These are phyloP conservation scores for Myoxocephalus aenaeus DNA, from an alignment of 2,797 vertebrate species.

Conservation along the genomic window DNA sequence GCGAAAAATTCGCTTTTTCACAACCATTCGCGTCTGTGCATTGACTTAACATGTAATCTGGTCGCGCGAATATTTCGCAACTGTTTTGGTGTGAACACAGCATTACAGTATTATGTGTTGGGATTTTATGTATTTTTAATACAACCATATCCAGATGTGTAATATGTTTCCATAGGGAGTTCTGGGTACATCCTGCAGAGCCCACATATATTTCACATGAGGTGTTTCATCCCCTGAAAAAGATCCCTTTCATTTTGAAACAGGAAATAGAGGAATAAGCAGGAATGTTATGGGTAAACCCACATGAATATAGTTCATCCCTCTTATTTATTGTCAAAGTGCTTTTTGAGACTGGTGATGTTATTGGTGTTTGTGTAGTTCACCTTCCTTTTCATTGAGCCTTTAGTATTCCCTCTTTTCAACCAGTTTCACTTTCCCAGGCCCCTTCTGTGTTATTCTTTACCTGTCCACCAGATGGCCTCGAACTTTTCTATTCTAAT, in stretches of 20 bases:
- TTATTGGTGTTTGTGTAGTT: neutral
- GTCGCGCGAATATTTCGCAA: too few relatives aligned
- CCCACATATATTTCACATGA: slow-evolving; percentile 29
- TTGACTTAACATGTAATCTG: too few relatives aligned
- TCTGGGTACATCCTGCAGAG: slow-evolving; percentile 22
- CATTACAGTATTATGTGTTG: slow-evolving; percentile 15
- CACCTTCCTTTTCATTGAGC: neutral
- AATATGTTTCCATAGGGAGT: slow-evolving; percentile 32
- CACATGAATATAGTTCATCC: slow-evolving; percentile 12
- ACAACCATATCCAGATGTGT: slow-evolving; percentile 53
- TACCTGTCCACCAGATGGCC: neutral
- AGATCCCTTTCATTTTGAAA: slow-evolving; percentile 11
- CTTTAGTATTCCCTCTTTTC: neutral
- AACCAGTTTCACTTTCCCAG: neutral
- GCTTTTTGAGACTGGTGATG: slow-evolving; percentile 3
- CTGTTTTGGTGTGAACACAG: too few relatives aligned
- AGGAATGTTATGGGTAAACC: neutral
- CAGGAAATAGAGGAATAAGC: slow-evolving; percentile 36
- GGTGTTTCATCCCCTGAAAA: slow-evolving; percentile 27
- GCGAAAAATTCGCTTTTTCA: too few relatives aligned
- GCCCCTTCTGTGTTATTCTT: neutral
- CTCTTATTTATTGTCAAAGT: neutral
- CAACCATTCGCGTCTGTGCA: too few relatives aligned
- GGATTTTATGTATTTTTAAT: slow-evolving; percentile 22
- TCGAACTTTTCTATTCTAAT: neutral